Base-by-base conservation (phyloP, 2,888 invertebrate species). In the Microplitis deprimator region DNA sequence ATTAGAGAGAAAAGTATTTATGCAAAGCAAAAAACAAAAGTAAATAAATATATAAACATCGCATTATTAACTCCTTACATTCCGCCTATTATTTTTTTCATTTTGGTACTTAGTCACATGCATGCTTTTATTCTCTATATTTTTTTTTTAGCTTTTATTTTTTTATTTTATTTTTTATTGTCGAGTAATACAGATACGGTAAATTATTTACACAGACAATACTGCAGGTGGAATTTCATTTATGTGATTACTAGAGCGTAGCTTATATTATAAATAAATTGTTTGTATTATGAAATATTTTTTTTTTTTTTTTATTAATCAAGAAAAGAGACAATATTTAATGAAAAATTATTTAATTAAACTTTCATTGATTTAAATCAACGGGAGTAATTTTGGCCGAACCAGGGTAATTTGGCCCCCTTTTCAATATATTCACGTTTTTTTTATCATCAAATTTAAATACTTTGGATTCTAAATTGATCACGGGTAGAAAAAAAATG, bases 261-360 rank as follows among this genome's bases (percentile, higher is more conserved):
- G 79, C 79, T 83, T 73, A 80, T 80, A 82, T 83, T 73, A 80
- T 80, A 82, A 79, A 77, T 78, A 80, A 68, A 68, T 78, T 78
- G 81, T 61, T 60, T 64, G 29, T 29, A 29, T 29, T 29, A 29
- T 29, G 29, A 29, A 29, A 29, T 29, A 29, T 29, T 29, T 29
- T 29, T 29, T 29, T 29, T 4, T 29, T 29, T 2, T 29, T 29
- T 29, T 29, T 29, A 3, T 29, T 29, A 29, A 29, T 29, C 29
- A 29, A 3, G 20, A 20, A 20, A 3, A 29, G 29, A 29, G 29
- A 29, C 3, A 29, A 29, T 29, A 29, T 29, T 29, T 29, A 29
- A 29, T 29, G 29, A 29, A 29, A 29, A 29, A 29, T 29, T 29
- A 29, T 29, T 29, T 2, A 29, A 29, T 29, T 29, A 29, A 29